phyloP scores from a whole-genome alignment of 2,888 invertebrate genomes.

The Alloplasta piceator region DNA sequence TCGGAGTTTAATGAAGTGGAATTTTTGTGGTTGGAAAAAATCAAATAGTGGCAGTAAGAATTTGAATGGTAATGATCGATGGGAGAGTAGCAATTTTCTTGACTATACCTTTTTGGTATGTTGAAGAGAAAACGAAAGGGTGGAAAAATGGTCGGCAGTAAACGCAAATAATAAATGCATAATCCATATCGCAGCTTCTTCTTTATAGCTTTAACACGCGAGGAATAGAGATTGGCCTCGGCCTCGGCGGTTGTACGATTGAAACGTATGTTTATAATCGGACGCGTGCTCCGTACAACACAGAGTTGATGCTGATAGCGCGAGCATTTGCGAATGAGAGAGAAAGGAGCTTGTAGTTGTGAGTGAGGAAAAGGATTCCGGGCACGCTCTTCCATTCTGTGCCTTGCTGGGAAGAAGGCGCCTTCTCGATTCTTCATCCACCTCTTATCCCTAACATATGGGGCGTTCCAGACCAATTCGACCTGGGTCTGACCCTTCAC shows the following conservation, averaged over 20 bases:
- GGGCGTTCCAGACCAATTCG: too few relatives aligned
- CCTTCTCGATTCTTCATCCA: constrained; percentile 51
- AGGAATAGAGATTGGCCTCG: constrained; percentile 52
- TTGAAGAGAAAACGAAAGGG: not conserved
- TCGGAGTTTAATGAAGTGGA: too few relatives aligned
- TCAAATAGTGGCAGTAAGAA: too few relatives aligned
- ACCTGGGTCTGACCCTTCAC: too few relatives aligned
- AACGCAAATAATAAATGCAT: constrained; percentile 56
- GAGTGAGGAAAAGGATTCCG: constrained; percentile 54
- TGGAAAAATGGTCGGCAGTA: constrained; percentile 30
- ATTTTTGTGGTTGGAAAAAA: too few relatives aligned
- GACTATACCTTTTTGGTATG: too few relatives aligned
- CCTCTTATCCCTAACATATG: constrained; percentile 19
- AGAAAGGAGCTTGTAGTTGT: constrained; percentile 10
- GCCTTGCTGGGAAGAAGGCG: constrained; percentile 44
- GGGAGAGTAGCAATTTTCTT: too few relatives aligned
- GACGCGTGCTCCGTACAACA: constrained; percentile 57
- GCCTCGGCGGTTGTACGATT: constrained; percentile 41
- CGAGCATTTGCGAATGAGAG: too few relatives aligned
- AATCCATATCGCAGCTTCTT: constrained; percentile 52
- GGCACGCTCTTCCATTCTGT: constrained; percentile 52
- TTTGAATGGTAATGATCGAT: too few relatives aligned
- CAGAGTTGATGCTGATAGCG: constrained; percentile 55
- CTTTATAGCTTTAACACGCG: constrained; percentile 41
- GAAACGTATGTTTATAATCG: constrained; percentile 66